Base-by-base conservation (phyloP, 2,797 vertebrate species). In the Sparidentex hasta region DNA sequence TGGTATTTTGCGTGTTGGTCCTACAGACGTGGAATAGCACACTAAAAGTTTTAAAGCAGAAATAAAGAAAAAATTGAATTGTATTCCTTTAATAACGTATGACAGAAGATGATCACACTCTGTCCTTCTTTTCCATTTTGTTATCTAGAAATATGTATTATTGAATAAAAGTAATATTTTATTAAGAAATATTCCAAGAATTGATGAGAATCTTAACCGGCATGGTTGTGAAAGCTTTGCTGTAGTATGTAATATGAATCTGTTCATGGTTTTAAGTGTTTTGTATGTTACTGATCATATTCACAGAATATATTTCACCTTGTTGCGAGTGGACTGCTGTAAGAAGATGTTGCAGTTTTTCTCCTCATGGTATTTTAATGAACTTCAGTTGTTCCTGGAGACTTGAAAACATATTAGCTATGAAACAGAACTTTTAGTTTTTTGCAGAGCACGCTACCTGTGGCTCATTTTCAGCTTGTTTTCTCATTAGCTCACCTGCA, bases 321-420 rank as follows among this genome's bases (percentile, higher is more conserved):
- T 29, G 20, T 50, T 71, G 21, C 59, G 54, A 41, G 41, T 20
- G 17, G 5, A 70, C 67, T 73, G 74, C 57, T 70, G 29, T 44
- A 44, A 29, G 38, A 62, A 51, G 0, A 57, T 27, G 71, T 51
- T 1, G 0, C 12, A 6, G 21, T 38, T 71, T 56, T 78, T 57
- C 29, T 69, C 48, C 23, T 69, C 11, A 14, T 29, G 21, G 29
- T 67, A 44, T 72, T 82, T 78, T 38, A 50, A 47, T 59, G 7
- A 58, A 61, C 21, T 81, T 64, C 73, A 44, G 9, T 74, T 71
- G 52, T 68, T 82, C 81, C 63, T 84, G 67, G 27, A 75, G 61
- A 82, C 85, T 81, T 84, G 77, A 86, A 80, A 54, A 72, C 25
- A 64, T 14, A 33, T 33, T 33, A 43, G 12, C 11, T 55, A 6